These are phyloP conservation scores for Poeciliopsis paucimaculata DNA, from an alignment of 2,797 vertebrate species.

Conservation along the genomic window DNA sequence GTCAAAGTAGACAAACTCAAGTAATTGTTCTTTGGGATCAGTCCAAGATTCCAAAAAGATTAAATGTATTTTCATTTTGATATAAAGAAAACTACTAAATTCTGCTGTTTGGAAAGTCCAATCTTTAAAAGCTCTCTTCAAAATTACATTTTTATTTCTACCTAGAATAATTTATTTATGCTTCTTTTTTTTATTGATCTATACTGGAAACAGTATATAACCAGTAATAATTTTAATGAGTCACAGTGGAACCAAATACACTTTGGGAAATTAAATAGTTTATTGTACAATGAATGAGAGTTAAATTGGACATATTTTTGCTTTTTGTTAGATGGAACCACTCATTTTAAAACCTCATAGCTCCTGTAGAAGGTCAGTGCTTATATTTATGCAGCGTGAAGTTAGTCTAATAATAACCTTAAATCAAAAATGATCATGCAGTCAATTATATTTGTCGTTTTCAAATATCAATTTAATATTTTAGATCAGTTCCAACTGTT, in stretches of 20 bases:
- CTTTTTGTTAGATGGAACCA: neutral
- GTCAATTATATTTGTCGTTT: neutral
- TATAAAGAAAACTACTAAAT: too few relatives aligned
- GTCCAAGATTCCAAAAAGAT: neutral
- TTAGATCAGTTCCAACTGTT: constrained; percentile 24
- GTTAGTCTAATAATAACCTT: neutral
- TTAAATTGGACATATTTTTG: neutral
- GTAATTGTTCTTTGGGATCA: neutral
- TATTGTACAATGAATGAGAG: neutral
- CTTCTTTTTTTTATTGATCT: neutral
- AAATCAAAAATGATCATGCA: neutral
- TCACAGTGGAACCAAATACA: neutral
- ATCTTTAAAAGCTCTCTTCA: neutral
- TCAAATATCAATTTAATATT: constrained; percentile 25
- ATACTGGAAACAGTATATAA: neutral
- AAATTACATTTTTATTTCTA: neutral
- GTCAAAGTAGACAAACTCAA: neutral
- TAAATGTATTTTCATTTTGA: neutral
- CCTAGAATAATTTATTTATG: neutral
- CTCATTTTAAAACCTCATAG: neutral
- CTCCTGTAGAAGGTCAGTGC: neutral
- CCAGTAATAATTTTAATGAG: neutral
- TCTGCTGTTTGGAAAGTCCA: neutral
- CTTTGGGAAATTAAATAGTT: neutral
- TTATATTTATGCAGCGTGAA: neutral